Evolutionary conservation across 1,140 invertebrate species (phyloP).

Genomic region (Panagrolaimus sp.): DNA sequence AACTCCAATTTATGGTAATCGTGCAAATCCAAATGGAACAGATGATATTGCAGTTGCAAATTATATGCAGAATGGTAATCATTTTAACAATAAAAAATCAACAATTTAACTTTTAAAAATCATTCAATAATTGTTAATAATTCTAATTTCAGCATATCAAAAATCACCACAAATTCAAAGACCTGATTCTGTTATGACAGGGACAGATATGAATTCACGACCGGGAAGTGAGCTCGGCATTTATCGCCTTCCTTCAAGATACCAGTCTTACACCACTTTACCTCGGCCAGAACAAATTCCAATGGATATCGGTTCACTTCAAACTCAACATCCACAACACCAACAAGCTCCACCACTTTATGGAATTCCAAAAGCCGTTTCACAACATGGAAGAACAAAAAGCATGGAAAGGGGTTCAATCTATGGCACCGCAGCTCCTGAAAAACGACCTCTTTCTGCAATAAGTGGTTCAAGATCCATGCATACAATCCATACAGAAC

Average conservation of each 20-base stretch:
- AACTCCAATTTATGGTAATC: conserved; percentile 23
- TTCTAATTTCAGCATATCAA: conserved; percentile 18
- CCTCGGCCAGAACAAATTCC: conserved; percentile 36
- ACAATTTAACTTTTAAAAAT: too few species aligned
- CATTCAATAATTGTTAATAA: too few species aligned
- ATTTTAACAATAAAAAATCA: too few species aligned
- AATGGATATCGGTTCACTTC: conserved; percentile 19
- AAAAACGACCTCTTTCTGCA: not conserved
- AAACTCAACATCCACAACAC: not conserved
- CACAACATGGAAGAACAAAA: not conserved
- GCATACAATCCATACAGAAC: not conserved
- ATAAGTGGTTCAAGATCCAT: not conserved
- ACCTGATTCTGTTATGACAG: conserved; percentile 18
- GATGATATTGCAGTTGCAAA: too few species aligned
- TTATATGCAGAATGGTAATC: too few species aligned
- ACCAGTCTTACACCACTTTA: conserved; percentile 38
- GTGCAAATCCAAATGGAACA: conserved; percentile 5
- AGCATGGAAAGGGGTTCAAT: not conserved
- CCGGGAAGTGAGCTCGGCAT: conserved; percentile 36
- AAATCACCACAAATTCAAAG: conserved; percentile 27
- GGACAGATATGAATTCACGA: conserved; percentile 20
- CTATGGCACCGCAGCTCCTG: not conserved
- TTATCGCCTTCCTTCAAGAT: conserved; percentile 30
- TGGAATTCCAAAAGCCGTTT: not conserved
- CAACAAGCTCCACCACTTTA: not conserved